Base-by-base conservation (phyloP, 2,888 invertebrate species). In the Lycophotia porphyrea region DNA sequence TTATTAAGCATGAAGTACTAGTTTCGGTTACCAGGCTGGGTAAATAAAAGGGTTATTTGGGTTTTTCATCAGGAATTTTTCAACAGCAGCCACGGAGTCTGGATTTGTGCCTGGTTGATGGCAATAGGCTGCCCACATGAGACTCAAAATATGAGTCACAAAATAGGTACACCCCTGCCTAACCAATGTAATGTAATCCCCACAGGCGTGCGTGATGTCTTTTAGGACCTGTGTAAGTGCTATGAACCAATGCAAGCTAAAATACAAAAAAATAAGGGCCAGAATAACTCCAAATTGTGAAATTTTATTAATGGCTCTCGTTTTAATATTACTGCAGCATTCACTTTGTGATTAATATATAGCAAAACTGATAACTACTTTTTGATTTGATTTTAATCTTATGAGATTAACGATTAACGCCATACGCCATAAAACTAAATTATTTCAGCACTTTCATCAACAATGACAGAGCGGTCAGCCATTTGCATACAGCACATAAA, bases 401-500 rank as follows among this genome's bases (percentile, higher is more conserved):
- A 75, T n/a, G n/a, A n/a, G n/a, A n/a, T n/a, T n/a, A n/a, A n/a
- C n/a, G n/a, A n/a, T n/a, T n/a, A n/a, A n/a, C n/a, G n/a, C n/a
- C n/a, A n/a, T 61, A 21, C 58, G 24, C 21, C 24, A 39, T 39
- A 64, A 24, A 44, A 34, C 2, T 15, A 60, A 70, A 55, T n/a
- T 36, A 36, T 61, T 78, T 42, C 15, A 34, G n/a, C n/a, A 65
- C 8, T 39, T 13, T 8, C n/a, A 71, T 60, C 24, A 39, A 55
- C 18, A 15, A 44, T 2, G 64, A 65, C 74, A 49, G 1, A 49
- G 1, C 5, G 61, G 74, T 81, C 78, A 74, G 24, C 4, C 2
- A 81, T 78, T 80, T 67, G 27, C 81, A 80, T 80, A 52, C 31
- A 36, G 0, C 34, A n/a, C 74, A 63, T 78, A 78, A 77, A 81